phyloP scores from a whole-genome alignment of 2,797 vertebrate species.

The Rachycentron canadum region DNA sequence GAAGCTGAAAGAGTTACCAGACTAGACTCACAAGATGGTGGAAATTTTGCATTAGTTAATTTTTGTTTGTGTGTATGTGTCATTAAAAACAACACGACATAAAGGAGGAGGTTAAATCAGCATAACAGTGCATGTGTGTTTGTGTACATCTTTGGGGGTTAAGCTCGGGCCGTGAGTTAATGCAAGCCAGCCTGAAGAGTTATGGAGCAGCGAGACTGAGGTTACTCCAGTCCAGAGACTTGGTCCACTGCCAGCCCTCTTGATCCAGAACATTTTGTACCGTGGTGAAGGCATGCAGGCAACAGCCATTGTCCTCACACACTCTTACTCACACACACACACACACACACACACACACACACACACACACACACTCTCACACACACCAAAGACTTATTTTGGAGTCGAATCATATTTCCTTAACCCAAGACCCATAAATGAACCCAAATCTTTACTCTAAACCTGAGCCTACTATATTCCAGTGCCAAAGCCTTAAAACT shows the following conservation, averaged over 20 bases:
- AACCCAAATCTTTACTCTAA: slow-evolving; percentile 7
- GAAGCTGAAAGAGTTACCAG: neutral
- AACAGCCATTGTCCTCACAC: slow-evolving; percentile 58
- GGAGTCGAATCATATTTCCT: neutral
- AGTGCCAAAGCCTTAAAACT: slow-evolving; percentile 5
- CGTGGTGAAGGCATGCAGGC: slow-evolving; percentile 56
- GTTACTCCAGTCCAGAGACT: slow-evolving; percentile 74
- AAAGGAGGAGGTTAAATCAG: neutral
- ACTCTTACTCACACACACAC: slow-evolving; percentile 18
- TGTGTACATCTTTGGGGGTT: slow-evolving; percentile 30
- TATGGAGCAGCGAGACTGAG: slow-evolving; percentile 41
- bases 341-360: slow-evolving; percentile 5
- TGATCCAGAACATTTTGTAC: slow-evolving; percentile 82
- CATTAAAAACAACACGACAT: neutral
- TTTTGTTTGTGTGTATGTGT: neutral
- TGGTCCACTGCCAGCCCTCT: slow-evolving; percentile 67
- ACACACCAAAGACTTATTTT: slow-evolving; percentile 26
- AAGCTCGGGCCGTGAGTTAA: slow-evolving; percentile 24
- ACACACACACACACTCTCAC: neutral
- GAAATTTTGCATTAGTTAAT: neutral
- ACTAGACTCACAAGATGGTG: neutral
- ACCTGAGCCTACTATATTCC: neutral
- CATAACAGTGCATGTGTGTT: slow-evolving; percentile 12
- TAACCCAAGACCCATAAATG: slow-evolving; percentile 16
- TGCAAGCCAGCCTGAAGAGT: slow-evolving; percentile 34